Base-by-base conservation (phyloP, 2,888 invertebrate genomes). In the Leucozona laternaria region DNA sequence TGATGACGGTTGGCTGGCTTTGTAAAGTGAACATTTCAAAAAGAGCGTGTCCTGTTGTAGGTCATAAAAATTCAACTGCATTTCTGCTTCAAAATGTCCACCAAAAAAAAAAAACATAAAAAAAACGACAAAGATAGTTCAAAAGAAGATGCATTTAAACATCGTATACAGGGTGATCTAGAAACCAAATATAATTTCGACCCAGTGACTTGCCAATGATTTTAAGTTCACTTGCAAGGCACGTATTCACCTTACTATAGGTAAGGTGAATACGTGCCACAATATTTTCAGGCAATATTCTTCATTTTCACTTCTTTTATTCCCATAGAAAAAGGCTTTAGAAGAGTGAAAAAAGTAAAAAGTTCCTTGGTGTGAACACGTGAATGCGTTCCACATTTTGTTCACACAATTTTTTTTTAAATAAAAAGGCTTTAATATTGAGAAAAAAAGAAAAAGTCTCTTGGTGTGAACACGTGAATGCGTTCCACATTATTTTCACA, bases 31-130 rank as follows among this genome's bases (percentile, higher is more conserved):
- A 28, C 17, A 45, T 79, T 25, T 58, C 20, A n/a, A 48, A 15
- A 22, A 64, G 60, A 48, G 11, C 50, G 17, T 68, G 68, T 68
- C 37, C 48, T 73, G 77, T n/a, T n/a, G 37, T 50, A 28, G 72
- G 72, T 85, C 77, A 70, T 85, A 85, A 85, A 85, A 78, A 60
- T 60, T 53, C 60, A 66, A 79, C 72, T 80, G 76, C 80, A 75
- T 45, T 62, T 79, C 25, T 31, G 25, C 45, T 5, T 37, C 58
- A 48, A 68, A 66, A 48, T 66, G 31, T 66, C 31, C 66, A 66
- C 48, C 11, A 20, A 64, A 28, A 57, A 5, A 4, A 5, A 31
- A 31, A 31, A 2, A 31, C 6, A 31, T 7, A 31, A 31, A 7
- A 1, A 25, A 25, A n/a, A 68, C 15, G 28, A 22, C 31, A 53